A percentile compares a stretch with the other conserved stretches of the same genome.
These are phyloP conservation scores for Poicephalus meyeri DNA, from an alignment of 2,113 vertebrate species.

Conservation along the genomic window DNA sequence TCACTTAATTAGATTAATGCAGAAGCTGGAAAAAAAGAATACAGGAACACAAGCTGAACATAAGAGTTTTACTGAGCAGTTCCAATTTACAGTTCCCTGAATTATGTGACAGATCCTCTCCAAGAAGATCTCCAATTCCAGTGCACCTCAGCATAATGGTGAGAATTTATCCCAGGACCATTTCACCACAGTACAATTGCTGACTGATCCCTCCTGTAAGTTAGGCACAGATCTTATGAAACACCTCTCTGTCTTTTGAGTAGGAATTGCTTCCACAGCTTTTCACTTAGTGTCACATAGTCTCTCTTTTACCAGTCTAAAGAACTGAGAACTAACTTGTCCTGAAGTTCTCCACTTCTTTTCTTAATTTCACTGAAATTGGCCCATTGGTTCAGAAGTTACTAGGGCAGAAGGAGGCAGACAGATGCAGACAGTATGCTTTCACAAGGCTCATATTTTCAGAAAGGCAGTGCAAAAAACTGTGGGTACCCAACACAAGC, in stretches of 20 bases:
- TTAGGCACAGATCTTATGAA: not conserved
- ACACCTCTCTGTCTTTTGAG: not conserved
- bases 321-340: not conserved
- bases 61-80: not conserved
- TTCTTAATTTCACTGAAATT: not conserved
- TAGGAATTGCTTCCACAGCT: not conserved
- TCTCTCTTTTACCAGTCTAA: not conserved
- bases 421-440: not conserved
- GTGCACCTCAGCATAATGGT: not conserved
- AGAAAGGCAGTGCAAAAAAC: not conserved
- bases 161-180: not conserved
- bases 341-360: not conserved
- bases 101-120: not conserved
- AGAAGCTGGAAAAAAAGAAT: conserved; percentile 5
- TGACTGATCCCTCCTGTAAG: not conserved
- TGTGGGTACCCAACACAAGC: not conserved
- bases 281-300: not conserved
- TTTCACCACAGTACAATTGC: not conserved
- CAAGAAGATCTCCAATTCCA: not conserved
- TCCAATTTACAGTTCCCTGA: not conserved
- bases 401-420: not conserved
- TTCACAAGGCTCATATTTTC: not conserved
- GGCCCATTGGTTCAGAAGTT: not conserved
- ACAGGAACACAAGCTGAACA: not conserved
- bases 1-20: conserved; percentile 9